Evolutionary conservation across 2,888 invertebrate genomes (phyloP), one percentile per base, ranked within the genome.

Genomic region (Euphydryas editha): DNA sequence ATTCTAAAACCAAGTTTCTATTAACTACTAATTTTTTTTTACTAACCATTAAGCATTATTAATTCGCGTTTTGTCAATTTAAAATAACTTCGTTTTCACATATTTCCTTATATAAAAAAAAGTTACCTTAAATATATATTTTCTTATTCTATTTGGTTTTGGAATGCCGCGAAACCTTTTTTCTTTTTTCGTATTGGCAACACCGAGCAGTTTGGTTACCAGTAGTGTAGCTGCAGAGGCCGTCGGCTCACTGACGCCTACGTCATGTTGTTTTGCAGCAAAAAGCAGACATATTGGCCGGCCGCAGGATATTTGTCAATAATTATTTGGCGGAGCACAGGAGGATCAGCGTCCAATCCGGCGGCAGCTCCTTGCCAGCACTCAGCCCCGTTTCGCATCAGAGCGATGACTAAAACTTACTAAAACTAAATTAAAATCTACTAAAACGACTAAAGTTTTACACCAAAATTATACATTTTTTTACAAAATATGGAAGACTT

Each of bases 321-420:
- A 93, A 93, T 93, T 93, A 93, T 93, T 93, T 93, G 93, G 93
- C 93, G 81, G 93, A 93, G 83, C 93, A 93, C 85, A 90, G 93
- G 83, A 89, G 93, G 85, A 93, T 93, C 93, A 93, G 93, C 92
- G 92, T 93, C 81, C 93, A 93, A 84, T 92, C 92, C 73, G 93
- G 92, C 75, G 92, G 90, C 78, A 89, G 90, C 82, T 92, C 92
- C 76, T 83, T 92, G 79, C 92, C 92, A 71, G 92, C 92, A 62
- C 90, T 92, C 88, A 92, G 92, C 85, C 92, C 92, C 71, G 86
- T 89, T 75, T 92, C 92, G 85, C 92, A 90, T 86, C 92, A 91
- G 77, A 92, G 92, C 90, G 92, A 92, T 89, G 90, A 92, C 72
- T 92, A 90, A 87, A 67, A 65, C 39, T 69, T 69, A 72, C 42